Base-by-base conservation (phyloP, 2,797 vertebrate genomes). In the Champsocephalus esox region DNA sequence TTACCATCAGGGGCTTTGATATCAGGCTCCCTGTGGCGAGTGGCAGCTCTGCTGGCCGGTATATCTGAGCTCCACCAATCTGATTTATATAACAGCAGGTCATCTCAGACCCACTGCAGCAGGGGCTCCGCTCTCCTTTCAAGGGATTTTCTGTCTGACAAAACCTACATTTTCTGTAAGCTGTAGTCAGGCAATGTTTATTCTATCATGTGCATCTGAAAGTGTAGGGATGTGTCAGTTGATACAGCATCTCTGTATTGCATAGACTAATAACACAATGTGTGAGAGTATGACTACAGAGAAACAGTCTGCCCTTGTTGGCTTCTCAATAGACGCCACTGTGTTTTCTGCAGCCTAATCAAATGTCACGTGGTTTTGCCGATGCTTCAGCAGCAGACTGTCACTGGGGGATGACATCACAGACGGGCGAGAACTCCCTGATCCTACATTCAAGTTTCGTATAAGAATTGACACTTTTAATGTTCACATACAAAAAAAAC, bases 331-430 rank as follows among this genome's bases (percentile, higher is more conserved):
- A 82, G 89, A 88, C 70, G 77, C 80, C 80, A 84, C 89, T 93
- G 90, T 93, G 85, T 86, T 90, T 90, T 87, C 86, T 90, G 89
- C 89, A 89, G 84, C 82, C 89, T 85, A 89, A 93, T 93, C 89
- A 92, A 85, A 90, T 93, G 89, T 91, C 91, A 85, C 83, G 69
- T 90, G 91, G 90, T 69, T 81, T 80, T 86, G 90, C 82, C 1
- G 55, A 66, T 70, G 82, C 72, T 85, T 73, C 65, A 45, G 73
- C 4, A 16, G 54, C 67, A 2, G 82, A 84, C 51, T n/a, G 84
- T 90, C 84, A 83, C 82, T 63, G 63, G 71, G 85, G 49, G 64
- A 66, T 88, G 89, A 89, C 86, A 85, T 90, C 84, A 87, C 77
- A 45, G 55, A 57, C 83, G 72, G 66, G 28, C 12, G 52, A 75